phyloP scores from a whole-genome alignment of 2,888 invertebrate genomes.

The Fissipunctia ypsillon region DNA sequence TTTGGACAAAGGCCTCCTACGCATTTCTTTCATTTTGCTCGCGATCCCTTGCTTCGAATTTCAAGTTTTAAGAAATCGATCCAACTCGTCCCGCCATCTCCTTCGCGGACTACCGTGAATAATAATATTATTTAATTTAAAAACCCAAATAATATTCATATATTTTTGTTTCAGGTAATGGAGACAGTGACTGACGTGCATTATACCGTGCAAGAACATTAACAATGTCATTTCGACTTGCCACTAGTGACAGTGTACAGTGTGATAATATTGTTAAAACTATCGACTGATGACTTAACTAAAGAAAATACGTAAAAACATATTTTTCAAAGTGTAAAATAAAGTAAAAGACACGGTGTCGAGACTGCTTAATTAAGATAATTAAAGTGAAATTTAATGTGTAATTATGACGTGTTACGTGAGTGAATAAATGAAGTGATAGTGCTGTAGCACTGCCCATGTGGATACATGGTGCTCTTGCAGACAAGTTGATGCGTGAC shows the following conservation, averaged over 20 bases:
- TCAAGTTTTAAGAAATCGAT: too few relatives aligned
- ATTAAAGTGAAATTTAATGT: slow-evolving; percentile 38
- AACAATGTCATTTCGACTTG: slow-evolving; percentile 53
- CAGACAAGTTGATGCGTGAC: neutral
- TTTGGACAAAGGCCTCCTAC: too few relatives aligned
- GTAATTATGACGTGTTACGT: slow-evolving; percentile 23
- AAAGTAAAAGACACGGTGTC: slow-evolving; percentile 46
- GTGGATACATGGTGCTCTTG: neutral
- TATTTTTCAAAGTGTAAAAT: slow-evolving; percentile 48
- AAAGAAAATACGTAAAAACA: slow-evolving; percentile 39
- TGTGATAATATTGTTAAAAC: slow-evolving; percentile 58
- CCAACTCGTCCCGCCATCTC: too few relatives aligned
- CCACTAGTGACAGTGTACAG: slow-evolving; percentile 47
- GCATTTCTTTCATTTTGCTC: too few relatives aligned
- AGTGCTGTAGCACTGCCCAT: slow-evolving; percentile 9
- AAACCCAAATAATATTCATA: neutral
- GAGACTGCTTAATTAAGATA: slow-evolving; percentile 48
- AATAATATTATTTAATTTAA: neutral
- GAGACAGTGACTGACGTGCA: slow-evolving; percentile 12
- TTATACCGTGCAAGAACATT: slow-evolving; percentile 34
- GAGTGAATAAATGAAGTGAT: slow-evolving; percentile 28
- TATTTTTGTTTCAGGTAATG: slow-evolving; percentile 38
- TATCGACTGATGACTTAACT: slow-evolving; percentile 38
- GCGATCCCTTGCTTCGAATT: too few relatives aligned
- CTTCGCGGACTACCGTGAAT: too few relatives aligned